Base-by-base conservation (phyloP, 2,113 vertebrate species). In the Dissostichus mawsoni region DNA sequence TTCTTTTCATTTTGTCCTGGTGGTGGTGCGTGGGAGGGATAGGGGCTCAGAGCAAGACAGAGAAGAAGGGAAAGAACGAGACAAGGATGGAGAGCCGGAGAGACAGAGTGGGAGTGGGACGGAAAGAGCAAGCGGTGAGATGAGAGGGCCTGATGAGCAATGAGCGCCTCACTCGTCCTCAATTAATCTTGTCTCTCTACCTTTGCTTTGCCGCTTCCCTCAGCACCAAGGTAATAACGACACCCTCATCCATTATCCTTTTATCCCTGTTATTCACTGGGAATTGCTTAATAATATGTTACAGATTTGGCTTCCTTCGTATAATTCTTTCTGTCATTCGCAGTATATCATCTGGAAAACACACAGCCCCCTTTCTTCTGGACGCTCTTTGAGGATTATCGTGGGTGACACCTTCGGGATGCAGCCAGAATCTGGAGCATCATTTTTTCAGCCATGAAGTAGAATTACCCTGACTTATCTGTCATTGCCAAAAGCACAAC, bases 171-270 rank as follows among this genome's bases (percentile, higher is more conserved):
- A 92, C 95, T 96, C 95, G 94, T 96, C 96, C 96, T 96, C 97
- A 96, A 98, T 98, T 98, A 97, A 99, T 98, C 97, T 98, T 96
- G 97, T 97, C 97, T 96, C 92, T 95, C 96, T 96, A 98, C 97
- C 97, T 97, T 97, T 96, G 95, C 97, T 95, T 95, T 93, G 93
- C 94, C 93, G 95, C 78, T 95, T 96, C 96, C 95, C 94, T 96
- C 96, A 94, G 95, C 96, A 95, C 95, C 95, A 93, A 96, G 96
- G 96, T 96, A 96, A 96, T 97, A 96, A 97, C 94, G 95, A 97
- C 96, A 96, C 94, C 94, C 97, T 96, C 97, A 97, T 98, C 97
- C 96, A 97, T 98, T 98, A 98, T 96, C 96, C 97, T 96, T 97
- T 97, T 97, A 97, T 97, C 96, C 96, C 95, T 92, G 95, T 96